These are phyloP conservation scores for Lutjanus erythropterus DNA, from an alignment of 2,113 vertebrate genomes.

Conservation along the genomic window DNA sequence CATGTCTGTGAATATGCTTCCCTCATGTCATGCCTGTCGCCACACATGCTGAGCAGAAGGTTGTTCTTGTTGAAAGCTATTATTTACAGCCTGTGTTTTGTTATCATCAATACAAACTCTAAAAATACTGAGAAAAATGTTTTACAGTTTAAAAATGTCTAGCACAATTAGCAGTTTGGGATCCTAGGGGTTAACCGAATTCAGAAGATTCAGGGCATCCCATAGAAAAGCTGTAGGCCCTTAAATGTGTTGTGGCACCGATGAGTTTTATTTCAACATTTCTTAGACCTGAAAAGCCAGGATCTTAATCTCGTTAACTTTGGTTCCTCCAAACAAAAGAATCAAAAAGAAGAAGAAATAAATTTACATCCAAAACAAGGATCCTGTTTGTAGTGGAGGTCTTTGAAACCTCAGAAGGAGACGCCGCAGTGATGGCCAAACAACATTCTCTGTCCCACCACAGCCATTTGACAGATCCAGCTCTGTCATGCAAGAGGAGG, in stretches of 20 bases:
- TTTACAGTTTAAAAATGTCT: background rate
- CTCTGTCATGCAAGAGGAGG: slow-evolving; percentile 54
- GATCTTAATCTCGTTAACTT: slow-evolving; percentile 4
- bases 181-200: background rate
- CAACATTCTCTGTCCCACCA: slow-evolving; percentile 28
- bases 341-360: background rate
- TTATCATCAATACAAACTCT: background rate
- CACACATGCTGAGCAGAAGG: slow-evolving; percentile 47
- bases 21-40: slow-evolving; percentile 30
- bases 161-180: background rate
- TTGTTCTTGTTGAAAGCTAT: slow-evolving; percentile 23
- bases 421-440: background rate
- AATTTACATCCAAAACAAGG: background rate
- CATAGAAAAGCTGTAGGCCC: background rate
- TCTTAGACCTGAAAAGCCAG: too few relatives aligned
- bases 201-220: background rate
- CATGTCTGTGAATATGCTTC: slow-evolving; percentile 42
- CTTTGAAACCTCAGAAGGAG: slow-evolving; percentile 35
- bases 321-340: slow-evolving; percentile 8
- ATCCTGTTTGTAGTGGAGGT: background rate
- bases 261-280: background rate
- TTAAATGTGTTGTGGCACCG: background rate
- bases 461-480: slow-evolving; percentile 49
- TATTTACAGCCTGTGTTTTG: slow-evolving; percentile 21
- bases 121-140: background rate